Base-by-base conservation (phyloP, 2,113 vertebrate species). In the Phyllopteryx taeniolatus region DNA sequence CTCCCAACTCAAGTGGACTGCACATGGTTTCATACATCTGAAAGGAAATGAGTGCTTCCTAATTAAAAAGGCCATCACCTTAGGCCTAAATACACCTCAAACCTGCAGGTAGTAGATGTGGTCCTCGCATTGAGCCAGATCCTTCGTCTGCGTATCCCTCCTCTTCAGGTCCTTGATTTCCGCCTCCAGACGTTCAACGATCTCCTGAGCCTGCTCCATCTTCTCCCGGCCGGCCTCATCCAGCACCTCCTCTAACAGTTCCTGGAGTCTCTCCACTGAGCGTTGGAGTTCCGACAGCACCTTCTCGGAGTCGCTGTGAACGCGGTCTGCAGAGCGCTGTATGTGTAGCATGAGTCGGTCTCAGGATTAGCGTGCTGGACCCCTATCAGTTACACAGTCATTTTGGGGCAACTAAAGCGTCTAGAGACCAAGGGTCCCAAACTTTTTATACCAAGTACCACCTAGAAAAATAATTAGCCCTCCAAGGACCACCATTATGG, bases 61-160 rank as follows among this genome's bases (percentile, higher is more conserved):
- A 27, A 19, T 44, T 6, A 20, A 7, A 17, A 33, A 19, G n/a
- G 22, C 9, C 19, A 19, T 56, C 35, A 60, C 22, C 35, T 17
- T 22, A 5, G 43, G 12, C 20, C 43, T 33, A 3, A 19, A 8
- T n/a, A 35, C 17, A 9, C 17, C 64, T 47, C 64, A 9, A 47
- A 94, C 93, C 90, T 92, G 83, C 49, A 94, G 81, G 22, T 91
- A 94, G 73, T 90, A 68, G 73, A 94, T 93, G 77, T 93, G 81
- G 79, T 94, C 93, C 31, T 91, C 88, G 3, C 90, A 91, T 15
- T 51, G 46, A 8, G 47, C 78, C 73, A 94, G 68, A 27, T 92
- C 87, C 74, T 86, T 93, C 79, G 92, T 88, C 72, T 91, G 87
- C 0, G 12, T 31, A 27, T 90, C 92, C 57, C 90, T 91, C 68